Conservation (phyloP, 2,113 vertebrate genomes). For the Dasyprocta punctata region DNA sequence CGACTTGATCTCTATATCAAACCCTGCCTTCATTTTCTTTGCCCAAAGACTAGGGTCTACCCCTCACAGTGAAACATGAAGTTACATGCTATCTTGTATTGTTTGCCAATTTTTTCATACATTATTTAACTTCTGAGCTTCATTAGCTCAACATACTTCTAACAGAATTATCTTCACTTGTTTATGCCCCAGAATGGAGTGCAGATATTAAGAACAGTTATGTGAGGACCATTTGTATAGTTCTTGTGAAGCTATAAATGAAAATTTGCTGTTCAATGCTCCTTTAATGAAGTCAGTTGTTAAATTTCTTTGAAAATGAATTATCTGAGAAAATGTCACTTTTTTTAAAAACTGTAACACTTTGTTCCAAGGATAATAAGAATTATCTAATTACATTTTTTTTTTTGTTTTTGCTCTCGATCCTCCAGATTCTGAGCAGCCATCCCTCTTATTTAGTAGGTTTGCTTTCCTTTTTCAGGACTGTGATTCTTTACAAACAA, state of each 20-base stretch:
- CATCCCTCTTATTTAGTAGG: conserved; percentile 39
- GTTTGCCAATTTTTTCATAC: background rate
- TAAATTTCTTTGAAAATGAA: background rate
- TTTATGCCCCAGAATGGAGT: background rate
- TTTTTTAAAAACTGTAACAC: background rate
- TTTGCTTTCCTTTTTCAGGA: conserved; percentile 61
- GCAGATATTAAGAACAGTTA: background rate
- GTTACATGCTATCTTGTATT: background rate
- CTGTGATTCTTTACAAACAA: conserved; percentile 63
- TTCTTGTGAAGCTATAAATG: background rate
- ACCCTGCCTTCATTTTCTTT: background rate
- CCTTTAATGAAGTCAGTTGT: background rate
- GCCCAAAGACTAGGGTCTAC: background rate
- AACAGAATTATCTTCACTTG: conserved; percentile 1
- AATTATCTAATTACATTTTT: conserved; percentile 55
- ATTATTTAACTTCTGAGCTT: background rate
- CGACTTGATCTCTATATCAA: background rate
- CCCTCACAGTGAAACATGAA: background rate
- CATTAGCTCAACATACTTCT: background rate
- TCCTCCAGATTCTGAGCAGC: conserved; percentile 38
- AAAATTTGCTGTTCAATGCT: conserved; percentile 3
- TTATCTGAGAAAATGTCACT: conserved; percentile 26
- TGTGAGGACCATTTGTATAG: background rate
- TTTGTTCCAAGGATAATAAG: conserved; percentile 32
- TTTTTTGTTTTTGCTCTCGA: conserved; percentile 9